Evolutionary conservation across 2,797 vertebrate species (phyloP), one percentile per base, ranked within the genome.

Genomic region (Delichon dasypus): DNA sequence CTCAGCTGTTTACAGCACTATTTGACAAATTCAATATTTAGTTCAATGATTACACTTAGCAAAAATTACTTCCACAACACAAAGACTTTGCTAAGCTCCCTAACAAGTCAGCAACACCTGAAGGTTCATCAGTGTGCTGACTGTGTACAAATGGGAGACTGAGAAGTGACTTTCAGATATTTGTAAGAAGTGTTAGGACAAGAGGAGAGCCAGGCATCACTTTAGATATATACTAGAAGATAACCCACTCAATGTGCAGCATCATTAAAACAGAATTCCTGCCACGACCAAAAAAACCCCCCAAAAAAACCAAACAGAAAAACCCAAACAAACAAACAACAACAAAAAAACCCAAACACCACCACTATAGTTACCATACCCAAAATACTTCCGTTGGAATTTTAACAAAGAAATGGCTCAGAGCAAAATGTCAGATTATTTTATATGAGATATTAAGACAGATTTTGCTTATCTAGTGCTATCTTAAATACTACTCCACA

Each of bases 351-450:
- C 36, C n/a, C n/a, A n/a, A n/a, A n/a, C n/a, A n/a, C n/a, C n/a
- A n/a, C n/a, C n/a, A n/a, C n/a, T 47, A 22, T 16, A 64, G 40
- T 67, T 67, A 36, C 47, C 54, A 82, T 51, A 83, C 60, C 36
- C 13, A 5, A 94, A 94, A 87, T 93, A 90, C 90, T 91, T 88
- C 61, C 74, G 93, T 93, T 81, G 44, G 91, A 32, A 77, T 79
- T 88, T 88, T 45, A 93, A 67, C 11, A 7, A 36, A 93, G 71
- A 93, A 95, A 86, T 68, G 90, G 88, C 93, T 95, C 94, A 96
- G 90, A 93, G 83, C 85, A 88, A 92, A 95, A 42, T 53, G 70
- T 81, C 38, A 48, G 45, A 94, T 75, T 73, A 64, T 91, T 90
- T 94, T 32, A 67, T 67, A 54, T 17, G 48, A 79, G 51, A 91